Conservation (phyloP, 2,797 vertebrate species). For the Brachymystax lenok region DNA sequence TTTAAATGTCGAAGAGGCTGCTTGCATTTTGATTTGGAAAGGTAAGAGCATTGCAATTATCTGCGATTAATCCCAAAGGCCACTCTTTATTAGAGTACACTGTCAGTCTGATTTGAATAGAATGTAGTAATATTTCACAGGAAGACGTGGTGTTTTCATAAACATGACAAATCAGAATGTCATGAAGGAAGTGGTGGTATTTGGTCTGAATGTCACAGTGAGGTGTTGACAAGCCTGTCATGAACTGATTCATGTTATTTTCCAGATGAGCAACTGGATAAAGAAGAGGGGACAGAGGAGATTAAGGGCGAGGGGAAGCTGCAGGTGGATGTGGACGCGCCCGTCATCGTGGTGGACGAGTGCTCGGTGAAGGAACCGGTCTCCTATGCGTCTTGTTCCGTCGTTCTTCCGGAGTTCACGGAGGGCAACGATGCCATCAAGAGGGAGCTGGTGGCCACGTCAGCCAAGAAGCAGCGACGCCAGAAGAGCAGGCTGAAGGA, state of each 20-base stretch:
- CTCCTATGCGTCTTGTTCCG: not conserved
- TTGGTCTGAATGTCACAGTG: not conserved
- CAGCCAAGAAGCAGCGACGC: constrained; percentile 74
- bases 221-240: not conserved
- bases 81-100: not conserved
- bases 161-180: not conserved
- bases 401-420: constrained; percentile 39
- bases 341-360: constrained; percentile 37
- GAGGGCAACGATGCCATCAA: constrained; percentile 74
- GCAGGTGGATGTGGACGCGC: not conserved
- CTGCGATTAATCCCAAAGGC: too few species aligned
- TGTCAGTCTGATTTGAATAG: not conserved
- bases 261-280: constrained; percentile 32
- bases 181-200: not conserved
- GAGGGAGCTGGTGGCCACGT: constrained; percentile 70
- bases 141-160: not conserved
- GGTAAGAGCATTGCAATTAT: not conserved
- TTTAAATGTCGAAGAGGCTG: too few species aligned
- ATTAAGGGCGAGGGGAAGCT: not conserved
- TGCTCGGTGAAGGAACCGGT: not conserved
- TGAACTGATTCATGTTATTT: constrained; percentile 4
- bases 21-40: not conserved
- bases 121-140: not conserved
- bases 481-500: constrained; percentile 80
- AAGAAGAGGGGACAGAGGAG: not conserved